phyloP scores from a whole-genome alignment of 2,113 vertebrate species.

The Gymnorhina tibicen region DNA sequence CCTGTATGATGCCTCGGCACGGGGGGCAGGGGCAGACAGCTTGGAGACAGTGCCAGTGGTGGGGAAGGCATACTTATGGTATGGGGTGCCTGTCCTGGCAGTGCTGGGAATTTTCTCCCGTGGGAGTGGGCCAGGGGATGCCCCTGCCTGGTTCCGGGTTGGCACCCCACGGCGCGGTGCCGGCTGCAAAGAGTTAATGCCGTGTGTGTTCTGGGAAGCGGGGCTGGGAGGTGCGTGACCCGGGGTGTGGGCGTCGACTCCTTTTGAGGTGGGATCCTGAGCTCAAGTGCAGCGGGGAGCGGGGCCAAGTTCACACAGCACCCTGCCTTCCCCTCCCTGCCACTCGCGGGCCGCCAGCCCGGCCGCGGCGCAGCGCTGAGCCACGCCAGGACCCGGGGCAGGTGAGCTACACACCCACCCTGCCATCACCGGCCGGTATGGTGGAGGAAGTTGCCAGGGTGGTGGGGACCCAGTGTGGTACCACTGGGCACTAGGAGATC shows the following conservation, averaged over 20 bases:
- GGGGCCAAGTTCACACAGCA: conserved; percentile 28
- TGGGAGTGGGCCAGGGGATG: neutral
- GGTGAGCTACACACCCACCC: conserved; percentile 5
- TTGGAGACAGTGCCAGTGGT: neutral
- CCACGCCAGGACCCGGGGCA: neutral
- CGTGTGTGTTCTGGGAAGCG: conserved; percentile 35
- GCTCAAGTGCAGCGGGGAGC: conserved; percentile 42
- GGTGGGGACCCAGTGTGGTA: neutral
- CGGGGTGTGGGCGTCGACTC: conserved; percentile 61
- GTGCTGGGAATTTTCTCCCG: conserved; percentile 5
- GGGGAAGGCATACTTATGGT: neutral
- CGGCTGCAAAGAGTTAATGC: conserved; percentile 53
- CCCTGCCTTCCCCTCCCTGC: conserved; percentile 5
- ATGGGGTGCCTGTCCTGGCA: accelerated
- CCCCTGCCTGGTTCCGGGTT: neutral
- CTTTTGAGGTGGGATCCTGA: conserved; percentile 64
- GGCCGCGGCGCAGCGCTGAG: neutral
- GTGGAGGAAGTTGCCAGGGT: neutral
- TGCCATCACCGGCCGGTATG: accelerated
- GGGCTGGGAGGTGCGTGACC: conserved; percentile 60
- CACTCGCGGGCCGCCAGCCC: neutral
- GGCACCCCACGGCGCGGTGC: neutral
- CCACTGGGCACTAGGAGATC: neutral
- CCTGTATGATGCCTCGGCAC: neutral
- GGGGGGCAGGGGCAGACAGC: neutral